These are phyloP conservation scores for Nannobrachium achirus DNA, from an alignment of 2,113 vertebrate genomes.

Conservation along the genomic window DNA sequence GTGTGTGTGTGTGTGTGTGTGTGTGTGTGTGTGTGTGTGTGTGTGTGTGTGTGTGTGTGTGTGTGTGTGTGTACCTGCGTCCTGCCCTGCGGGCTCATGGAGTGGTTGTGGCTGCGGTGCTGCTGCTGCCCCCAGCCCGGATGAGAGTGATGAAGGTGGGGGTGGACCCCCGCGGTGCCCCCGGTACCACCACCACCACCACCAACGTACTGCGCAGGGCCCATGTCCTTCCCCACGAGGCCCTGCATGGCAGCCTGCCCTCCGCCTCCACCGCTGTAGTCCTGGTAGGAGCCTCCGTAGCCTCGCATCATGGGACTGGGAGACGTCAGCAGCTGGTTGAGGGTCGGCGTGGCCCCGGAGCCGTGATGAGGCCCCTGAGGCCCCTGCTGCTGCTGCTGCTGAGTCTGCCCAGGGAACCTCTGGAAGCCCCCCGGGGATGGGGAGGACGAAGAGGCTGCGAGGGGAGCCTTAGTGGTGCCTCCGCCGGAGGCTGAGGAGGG, in stretches of 20 bases:
- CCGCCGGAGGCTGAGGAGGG: constrained; percentile 16
- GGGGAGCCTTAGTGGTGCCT: constrained; percentile 79
- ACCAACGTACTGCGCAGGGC: constrained; percentile 84
- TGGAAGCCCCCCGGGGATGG: constrained; percentile 80
- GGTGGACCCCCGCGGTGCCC: no score
- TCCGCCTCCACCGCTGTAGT: constrained; percentile 83
- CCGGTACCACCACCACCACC: no score
- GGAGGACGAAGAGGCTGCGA: constrained; percentile 62
- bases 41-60: no score
- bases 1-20: no score
- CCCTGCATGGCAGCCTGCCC: constrained; percentile 79
- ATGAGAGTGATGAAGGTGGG: constrained; percentile 64
- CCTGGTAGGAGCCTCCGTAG: constrained; percentile 88
- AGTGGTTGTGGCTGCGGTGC: constrained; percentile 86
- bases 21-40: no score
- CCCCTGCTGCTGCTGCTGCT: constrained; percentile 57
- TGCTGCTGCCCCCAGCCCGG: no score
- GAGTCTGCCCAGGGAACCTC: constrained; percentile 88
- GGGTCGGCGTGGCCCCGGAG: constrained; percentile 92
- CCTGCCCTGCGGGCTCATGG: constrained; percentile 87
- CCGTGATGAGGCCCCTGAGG: constrained; percentile 81
- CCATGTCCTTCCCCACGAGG: constrained; percentile 88
- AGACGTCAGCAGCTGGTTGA: constrained; percentile 95
- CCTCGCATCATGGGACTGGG: constrained; percentile 95
- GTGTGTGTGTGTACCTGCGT: constrained; percentile 83